Base-by-base conservation (phyloP, 2,113 vertebrate species). In the Lipotes vexillifer region DNA sequence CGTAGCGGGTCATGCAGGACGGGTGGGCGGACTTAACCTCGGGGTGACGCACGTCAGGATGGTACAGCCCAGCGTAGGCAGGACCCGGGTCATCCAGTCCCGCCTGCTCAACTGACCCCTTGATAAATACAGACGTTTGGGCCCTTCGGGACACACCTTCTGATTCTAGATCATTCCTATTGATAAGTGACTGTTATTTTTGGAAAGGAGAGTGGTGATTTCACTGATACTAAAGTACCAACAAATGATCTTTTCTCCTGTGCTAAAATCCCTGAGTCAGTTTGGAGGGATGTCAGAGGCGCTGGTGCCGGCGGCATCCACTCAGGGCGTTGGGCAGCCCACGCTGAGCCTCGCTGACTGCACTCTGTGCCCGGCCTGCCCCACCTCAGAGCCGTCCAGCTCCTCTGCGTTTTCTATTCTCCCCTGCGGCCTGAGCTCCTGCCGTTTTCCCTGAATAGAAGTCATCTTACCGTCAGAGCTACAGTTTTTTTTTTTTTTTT, bases 161-260 rank as follows among this genome's bases (percentile, higher is more conserved):
- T 10, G 38, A 23, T 13, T 41, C 27, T 1, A 12, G 75, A 33
- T 20, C 44, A 5, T 15, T 52, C 1, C 0, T 8, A 0, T 2
- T 17, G 15, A 5, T n/a, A 33, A 29, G 3, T 4, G 15, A 55
- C 68, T 41, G 57, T 18, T 23, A 6, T 3, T 82, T 78, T 23
- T 61, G 61, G 78, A 74, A 72, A 83, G 80, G n/a, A 2, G 46
- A 68, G 15, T 3, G 18, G 25, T 1, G 1, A 6, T 46, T 33
- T 87, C 57, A 9, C 12, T 29, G 91, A 36, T 15, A 63, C 84
- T 29, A 0, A 8, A 65, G 87, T 23, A 4, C 38, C 69, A 57
- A 0, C 36, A 31, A 57, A 21, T 7, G 14, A 0, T 15, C 57
- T 66, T 68, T 69, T 21, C 57, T 52, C 11, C 1, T 1, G 12